These are phyloP conservation scores for Anableps anableps DNA, from an alignment of 2,797 vertebrate species.

Conservation along the genomic window DNA sequence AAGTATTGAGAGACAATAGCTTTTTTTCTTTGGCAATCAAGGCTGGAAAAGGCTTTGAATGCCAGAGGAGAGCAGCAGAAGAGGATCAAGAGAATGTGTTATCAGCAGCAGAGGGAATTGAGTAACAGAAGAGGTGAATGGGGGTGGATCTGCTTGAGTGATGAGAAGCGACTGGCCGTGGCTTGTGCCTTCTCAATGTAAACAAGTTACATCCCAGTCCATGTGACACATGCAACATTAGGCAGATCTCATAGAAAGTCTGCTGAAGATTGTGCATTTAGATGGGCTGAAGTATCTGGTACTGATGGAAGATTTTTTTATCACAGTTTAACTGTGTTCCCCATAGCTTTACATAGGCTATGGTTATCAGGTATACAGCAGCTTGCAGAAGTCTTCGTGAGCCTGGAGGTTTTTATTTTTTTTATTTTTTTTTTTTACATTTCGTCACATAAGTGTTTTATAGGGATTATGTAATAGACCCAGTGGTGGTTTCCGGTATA, in stretches of 20 bases:
- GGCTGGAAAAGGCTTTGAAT: constrained; percentile 34
- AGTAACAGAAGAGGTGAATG: constrained; percentile 26
- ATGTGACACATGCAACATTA: constrained; percentile 25
- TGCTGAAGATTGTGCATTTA: background rate
- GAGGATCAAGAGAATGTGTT: constrained; percentile 47
- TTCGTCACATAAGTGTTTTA: background rate
- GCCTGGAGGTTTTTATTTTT: background rate
- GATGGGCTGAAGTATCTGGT: background rate
- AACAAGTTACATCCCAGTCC: constrained; percentile 41
- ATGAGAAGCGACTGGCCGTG: constrained; percentile 48
- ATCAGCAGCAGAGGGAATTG: constrained; percentile 52
- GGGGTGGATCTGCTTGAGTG: constrained; percentile 51
- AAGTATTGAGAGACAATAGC: constrained; percentile 3
- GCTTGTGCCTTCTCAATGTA: constrained; percentile 23
- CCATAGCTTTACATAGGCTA: background rate
- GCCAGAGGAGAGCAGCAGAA: constrained; percentile 27
- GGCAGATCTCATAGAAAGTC: constrained; percentile 32
- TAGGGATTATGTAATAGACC: background rate
- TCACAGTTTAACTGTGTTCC: background rate
- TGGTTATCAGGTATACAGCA: background rate
- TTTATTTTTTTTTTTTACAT: no score
- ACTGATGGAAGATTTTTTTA: background rate
- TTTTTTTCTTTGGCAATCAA: constrained; percentile 25
- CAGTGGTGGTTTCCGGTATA: no score
- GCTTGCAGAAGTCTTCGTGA: background rate